A percentile compares a stretch with the other conserved stretches of the same genome.
phyloP scores from a whole-genome alignment of 2,888 invertebrate species.

The Calameuta idolon region DNA sequence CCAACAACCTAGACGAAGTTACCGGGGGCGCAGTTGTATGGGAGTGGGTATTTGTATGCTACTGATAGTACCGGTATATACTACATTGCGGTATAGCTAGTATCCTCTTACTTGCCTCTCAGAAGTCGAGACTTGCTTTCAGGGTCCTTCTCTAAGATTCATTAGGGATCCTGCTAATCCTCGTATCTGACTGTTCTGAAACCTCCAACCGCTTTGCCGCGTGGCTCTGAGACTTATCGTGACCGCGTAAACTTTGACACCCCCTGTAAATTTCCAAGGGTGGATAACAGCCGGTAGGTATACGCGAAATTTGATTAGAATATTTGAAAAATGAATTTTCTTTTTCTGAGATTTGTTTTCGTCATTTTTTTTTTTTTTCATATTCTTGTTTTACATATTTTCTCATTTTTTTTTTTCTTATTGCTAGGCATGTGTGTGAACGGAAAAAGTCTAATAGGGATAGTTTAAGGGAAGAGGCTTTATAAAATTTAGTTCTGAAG shows the following conservation, averaged over 20 bases:
- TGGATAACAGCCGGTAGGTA: background rate
- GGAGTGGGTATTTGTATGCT: background rate
- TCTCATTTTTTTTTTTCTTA: background rate
- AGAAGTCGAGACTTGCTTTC: constrained; percentile 40
- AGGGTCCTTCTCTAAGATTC: constrained; percentile 53
- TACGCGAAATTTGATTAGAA: background rate
- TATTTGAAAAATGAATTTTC: background rate
- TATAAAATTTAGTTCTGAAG: background rate
- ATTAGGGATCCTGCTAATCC: constrained; percentile 61
- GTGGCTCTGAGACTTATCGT: constrained; percentile 54
- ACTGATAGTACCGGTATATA: background rate
- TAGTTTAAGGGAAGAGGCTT: background rate
- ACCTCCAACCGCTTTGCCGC: constrained; percentile 16
- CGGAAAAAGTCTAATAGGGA: background rate
- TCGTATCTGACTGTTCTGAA: constrained; percentile 16
- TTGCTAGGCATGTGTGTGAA: background rate
- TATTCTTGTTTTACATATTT: background rate
- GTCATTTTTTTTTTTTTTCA: background rate
- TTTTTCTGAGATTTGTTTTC: background rate
- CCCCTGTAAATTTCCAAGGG: background rate
- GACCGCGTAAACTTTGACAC: constrained; percentile 51
- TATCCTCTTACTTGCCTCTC: constrained; percentile 28
- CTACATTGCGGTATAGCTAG: background rate
- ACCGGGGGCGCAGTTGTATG: background rate
- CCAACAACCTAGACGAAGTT: constrained; percentile 5